Conservation (phyloP, 1,140 invertebrate species). For the Saccostrea cuccullata region DNA sequence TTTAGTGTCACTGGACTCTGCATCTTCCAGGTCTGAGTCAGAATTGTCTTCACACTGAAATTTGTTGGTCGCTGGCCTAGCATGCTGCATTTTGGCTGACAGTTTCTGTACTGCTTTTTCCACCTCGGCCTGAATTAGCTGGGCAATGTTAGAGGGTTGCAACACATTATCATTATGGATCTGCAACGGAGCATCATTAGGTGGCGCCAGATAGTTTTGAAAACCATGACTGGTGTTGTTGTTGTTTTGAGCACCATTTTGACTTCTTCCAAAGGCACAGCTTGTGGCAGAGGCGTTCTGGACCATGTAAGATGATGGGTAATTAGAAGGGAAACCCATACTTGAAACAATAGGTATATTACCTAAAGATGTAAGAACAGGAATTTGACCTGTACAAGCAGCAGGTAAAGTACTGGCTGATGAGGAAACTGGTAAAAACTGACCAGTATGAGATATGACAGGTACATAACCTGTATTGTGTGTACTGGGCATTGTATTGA, state of each 20-base stretch:
- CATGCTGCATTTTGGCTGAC: background rate
- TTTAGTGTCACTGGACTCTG: background rate
- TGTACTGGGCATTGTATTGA: background rate
- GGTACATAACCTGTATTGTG: background rate
- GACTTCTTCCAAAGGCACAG: too few species aligned
- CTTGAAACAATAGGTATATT: background rate
- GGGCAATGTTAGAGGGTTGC: too few species aligned
- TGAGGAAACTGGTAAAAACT: background rate
- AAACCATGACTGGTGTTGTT: too few species aligned
- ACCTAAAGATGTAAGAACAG: background rate
- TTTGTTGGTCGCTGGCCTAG: background rate
- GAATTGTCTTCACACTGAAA: background rate
- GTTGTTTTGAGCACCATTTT: too few species aligned
- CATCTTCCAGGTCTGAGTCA: slow-evolving; percentile 4
- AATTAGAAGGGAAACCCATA: background rate
- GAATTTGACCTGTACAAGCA: background rate
- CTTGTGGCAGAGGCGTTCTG: background rate
- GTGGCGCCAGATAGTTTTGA: too few species aligned
- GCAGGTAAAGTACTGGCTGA: background rate
- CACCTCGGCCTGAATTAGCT: slow-evolving; percentile 2
- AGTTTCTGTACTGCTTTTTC: slow-evolving; percentile 23
- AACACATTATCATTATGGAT: too few species aligned
- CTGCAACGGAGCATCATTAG: too few species aligned
- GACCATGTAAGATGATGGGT: background rate
- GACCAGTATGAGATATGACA: background rate